A percentile compares a stretch with the other conserved stretches of the same genome.
These are phyloP conservation scores for Sebastes steindachneri DNA, from an alignment of 2,797 vertebrate genomes.

Conservation along the genomic window DNA sequence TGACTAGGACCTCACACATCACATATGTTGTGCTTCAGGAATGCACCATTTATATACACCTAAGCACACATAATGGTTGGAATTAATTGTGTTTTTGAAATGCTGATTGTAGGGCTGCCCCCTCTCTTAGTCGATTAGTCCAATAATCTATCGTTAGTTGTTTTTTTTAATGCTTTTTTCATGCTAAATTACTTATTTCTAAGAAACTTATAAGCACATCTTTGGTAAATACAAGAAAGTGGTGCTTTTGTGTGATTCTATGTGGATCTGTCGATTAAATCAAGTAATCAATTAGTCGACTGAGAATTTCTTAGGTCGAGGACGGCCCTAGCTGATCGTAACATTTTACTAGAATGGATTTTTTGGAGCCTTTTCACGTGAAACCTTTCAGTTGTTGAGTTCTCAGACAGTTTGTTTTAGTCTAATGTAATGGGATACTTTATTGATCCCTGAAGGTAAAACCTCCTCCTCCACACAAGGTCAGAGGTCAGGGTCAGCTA, in stretches of 20 bases:
- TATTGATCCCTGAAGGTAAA: conserved; percentile 36
- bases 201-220: too few relatives aligned
- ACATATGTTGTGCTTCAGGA: not conserved
- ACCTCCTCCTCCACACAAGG: conserved; percentile 9
- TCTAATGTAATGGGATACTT: conserved; percentile 19
- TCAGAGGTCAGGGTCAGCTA: conserved; percentile 43
- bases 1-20: not conserved
- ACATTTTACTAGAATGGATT: not conserved
- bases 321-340: not conserved
- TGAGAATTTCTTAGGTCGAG: too few relatives aligned
- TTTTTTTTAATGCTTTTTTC: too few relatives aligned
- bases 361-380: not conserved
- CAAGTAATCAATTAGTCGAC: too few relatives aligned
- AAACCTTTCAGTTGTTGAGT: not conserved
- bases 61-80: not conserved
- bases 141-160: too few relatives aligned
- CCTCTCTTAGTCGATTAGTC: too few relatives aligned
- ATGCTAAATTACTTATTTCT: too few relatives aligned
- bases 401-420: not conserved
- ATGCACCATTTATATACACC: not conserved
- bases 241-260: too few relatives aligned
- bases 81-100: not conserved
- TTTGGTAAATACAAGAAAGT: too few relatives aligned
- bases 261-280: too few relatives aligned
- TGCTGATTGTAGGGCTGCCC: too few relatives aligned